Evolutionary conservation across 1,140 invertebrate genomes (phyloP).

Genomic region (Polypedilum vanderplanki): DNA sequence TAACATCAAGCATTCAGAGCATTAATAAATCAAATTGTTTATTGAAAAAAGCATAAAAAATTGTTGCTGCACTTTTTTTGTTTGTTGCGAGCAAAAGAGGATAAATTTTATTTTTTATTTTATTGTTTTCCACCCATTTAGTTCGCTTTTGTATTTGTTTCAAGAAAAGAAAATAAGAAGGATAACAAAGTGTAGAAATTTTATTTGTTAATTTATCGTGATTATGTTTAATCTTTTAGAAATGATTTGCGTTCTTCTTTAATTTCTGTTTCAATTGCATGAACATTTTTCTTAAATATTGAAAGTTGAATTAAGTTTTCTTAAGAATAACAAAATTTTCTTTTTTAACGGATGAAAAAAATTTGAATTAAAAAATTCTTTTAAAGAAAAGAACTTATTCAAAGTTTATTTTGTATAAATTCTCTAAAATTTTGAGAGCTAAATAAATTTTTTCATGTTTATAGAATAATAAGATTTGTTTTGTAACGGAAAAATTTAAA

Average conservation of each 20-base stretch:
- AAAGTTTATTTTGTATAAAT: no score
- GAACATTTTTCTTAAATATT: no score
- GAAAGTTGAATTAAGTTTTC: no score
- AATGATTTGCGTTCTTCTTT: background rate
- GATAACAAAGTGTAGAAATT: conserved; percentile 13
- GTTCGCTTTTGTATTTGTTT: background rate
- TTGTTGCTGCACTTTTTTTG: conserved; percentile 3
- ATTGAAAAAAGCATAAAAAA: conserved; percentile 22
- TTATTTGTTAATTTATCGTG: background rate
- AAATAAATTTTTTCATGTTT: no score
- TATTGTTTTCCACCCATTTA: background rate
- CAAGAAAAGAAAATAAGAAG: background rate
- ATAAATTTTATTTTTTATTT: conserved; percentile 6
- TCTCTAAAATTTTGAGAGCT: no score
- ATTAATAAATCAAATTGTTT: conserved; percentile 29
- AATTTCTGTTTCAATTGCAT: background rate
- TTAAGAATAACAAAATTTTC: no score
- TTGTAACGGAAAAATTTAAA: no score
- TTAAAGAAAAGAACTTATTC: no score
- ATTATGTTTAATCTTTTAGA: background rate
- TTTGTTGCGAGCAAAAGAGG: background rate
- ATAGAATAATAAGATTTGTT: no score
- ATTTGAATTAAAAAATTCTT: no score
- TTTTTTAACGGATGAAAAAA: no score
- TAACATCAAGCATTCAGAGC: conserved; percentile 14